Percentiles rank a stretch among this genome's conserved stretches.
Evolutionary conservation across 2,797 vertebrate species (phyloP).

Genomic region (Otolemur crassicaudatus): DNA sequence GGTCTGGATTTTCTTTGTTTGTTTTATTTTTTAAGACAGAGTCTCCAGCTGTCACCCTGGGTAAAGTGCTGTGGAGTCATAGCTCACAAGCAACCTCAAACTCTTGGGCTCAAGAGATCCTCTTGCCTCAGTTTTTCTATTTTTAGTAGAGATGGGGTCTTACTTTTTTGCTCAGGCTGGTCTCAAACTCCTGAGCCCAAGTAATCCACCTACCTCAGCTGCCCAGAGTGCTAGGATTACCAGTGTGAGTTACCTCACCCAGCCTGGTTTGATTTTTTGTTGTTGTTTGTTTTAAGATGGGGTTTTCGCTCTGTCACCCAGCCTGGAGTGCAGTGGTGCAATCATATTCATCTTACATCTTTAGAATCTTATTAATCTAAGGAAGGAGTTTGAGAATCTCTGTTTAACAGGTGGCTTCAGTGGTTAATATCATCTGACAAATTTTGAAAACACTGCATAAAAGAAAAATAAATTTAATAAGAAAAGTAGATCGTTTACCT

Average conservation of each 20-base stretch:
- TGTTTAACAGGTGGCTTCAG: background rate
- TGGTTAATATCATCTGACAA: background rate
- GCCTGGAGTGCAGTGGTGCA: background rate
- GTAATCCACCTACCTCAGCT: too few species aligned
- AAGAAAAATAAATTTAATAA: constrained; percentile 23
- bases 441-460: constrained; percentile 30
- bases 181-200: too few species aligned
- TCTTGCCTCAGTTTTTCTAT: too few species aligned
- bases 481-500: constrained; percentile 8
- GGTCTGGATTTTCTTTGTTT: background rate
- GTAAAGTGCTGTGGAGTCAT: too few species aligned
- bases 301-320: background rate
- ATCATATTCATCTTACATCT: background rate
- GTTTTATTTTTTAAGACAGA: background rate
- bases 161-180: too few species aligned
- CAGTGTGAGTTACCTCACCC: too few species aligned
- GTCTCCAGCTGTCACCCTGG: too few species aligned
- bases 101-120: too few species aligned
- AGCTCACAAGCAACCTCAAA: too few species aligned
- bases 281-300: background rate
- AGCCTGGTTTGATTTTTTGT: background rate
- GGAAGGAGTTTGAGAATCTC: background rate
- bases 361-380: constrained; percentile 8
- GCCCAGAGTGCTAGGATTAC: too few species aligned
- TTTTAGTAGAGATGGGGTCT: too few species aligned